Base-by-base conservation (phyloP, 2,113 vertebrate genomes). In the Nerophis lumbriciformis region DNA sequence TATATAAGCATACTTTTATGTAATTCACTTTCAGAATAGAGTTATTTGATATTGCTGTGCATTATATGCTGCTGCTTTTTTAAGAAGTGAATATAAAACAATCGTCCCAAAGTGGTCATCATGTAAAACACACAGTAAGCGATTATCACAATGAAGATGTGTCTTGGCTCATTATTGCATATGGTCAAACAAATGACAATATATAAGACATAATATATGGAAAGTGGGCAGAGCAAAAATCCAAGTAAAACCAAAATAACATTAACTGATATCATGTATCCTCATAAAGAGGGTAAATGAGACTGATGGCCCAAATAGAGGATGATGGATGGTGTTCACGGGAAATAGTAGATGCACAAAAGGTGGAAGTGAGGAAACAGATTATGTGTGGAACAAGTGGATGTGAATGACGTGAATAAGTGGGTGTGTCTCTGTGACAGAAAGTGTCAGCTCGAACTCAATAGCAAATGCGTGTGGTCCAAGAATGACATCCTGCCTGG, bases 401-500 rank as follows among this genome's bases (percentile, higher is more conserved):
- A 62, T 71, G 71, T 56, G 60, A 72, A 56, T 45, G 55, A 44
- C 48, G 59, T 53, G 21, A 47, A 65, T 8, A 60, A 61, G 63
- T 61, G 67, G 61, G 54, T 67, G 73, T 59, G 47, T 69, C 38
- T 54, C 49, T 59, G 49, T 63, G 35, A 48, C 59, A 59, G 67
- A 72, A 57, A n/a, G 65, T 69, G 69, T 15, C 14, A 48, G 59
- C 65, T 77, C 52, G 61, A 38, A 45, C 58, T 66, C 55, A 63
- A 63, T 42, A 59, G 59, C 61, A 78, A 79, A 56, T 57, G 58
- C 38, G 54, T 77, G 65, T 50, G 65, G 61, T 71, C 69, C 53
- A 52, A 50, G 28, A 69, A 75, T 75, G 60, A 69, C 75, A 71
- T 59, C 65, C 69, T 70, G 19, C 47, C 50, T 14, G 1, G 7